Evolutionary conservation across 2,888 invertebrate species (phyloP).

Genomic region (Aromia moschata): DNA sequence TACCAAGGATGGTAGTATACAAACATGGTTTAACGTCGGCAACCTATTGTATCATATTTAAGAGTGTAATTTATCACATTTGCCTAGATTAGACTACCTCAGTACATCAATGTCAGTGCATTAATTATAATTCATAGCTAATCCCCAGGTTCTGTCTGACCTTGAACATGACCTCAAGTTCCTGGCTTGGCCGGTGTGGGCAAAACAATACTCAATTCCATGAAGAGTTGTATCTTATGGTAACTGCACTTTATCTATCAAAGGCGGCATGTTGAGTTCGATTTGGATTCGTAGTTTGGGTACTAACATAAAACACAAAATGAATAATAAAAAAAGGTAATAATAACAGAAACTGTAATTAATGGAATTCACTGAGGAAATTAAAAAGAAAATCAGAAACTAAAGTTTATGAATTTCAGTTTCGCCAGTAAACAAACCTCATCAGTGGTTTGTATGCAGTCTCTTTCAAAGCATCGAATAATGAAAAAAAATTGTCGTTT

Average conservation of each 20-base stretch:
- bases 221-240: conserved; percentile 9
- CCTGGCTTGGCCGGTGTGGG: conserved; percentile 20
- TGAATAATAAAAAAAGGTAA: no score
- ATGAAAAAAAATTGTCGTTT: no score
- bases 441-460: no score
- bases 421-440: no score
- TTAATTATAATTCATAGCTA: conserved; percentile 1
- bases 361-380: no score
- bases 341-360: no score
- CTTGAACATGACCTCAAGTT: conserved; percentile 24
- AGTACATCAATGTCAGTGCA: background rate
- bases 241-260: conserved; percentile 24
- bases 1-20: no score
- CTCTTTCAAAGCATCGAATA: no score
- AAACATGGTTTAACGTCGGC: background rate
- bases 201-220: conserved; percentile 21
- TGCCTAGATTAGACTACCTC: no score
- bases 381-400: no score
- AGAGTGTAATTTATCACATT: background rate
- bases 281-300: background rate
- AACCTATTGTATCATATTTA: background rate
- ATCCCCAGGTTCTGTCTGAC: background rate
- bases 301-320: background rate
- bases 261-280: conserved; percentile 3
- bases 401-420: no score